Evolutionary conservation across 2,888 invertebrate genomes (phyloP).

Genomic region (Corythucha ciliata): DNA sequence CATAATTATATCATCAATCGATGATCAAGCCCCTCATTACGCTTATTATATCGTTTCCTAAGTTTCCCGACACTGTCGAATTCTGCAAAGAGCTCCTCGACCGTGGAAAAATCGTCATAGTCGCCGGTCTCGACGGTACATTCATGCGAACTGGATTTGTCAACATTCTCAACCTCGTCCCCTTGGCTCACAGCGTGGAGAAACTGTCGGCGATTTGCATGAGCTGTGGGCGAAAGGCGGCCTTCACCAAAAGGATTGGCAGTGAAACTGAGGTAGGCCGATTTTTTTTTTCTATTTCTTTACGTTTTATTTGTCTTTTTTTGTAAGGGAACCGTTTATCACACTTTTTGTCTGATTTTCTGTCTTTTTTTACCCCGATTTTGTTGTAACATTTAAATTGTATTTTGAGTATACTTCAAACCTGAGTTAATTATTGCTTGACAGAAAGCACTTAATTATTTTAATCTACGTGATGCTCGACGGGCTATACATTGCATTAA

Average conservation of each 20-base stretch:
- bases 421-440: too few species aligned
- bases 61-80: constrained; percentile 46
- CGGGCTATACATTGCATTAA: too few species aligned
- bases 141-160: constrained; percentile 44
- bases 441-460: too few species aligned
- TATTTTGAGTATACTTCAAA: too few species aligned
- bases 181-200: constrained; percentile 46
- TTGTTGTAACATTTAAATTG: too few species aligned
- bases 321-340: background rate
- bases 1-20: background rate
- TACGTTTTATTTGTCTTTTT: background rate
- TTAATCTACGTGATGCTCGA: too few species aligned
- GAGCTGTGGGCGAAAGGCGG: constrained; percentile 45
- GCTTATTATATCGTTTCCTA: constrained; percentile 13
- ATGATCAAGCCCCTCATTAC: background rate
- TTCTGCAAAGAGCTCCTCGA: constrained; percentile 48
- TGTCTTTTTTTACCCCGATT: background rate
- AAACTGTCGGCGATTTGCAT: constrained; percentile 49
- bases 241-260: constrained; percentile 46
- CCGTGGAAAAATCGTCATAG: constrained; percentile 48
- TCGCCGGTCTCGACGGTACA: constrained; percentile 51
- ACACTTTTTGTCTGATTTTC: background rate
- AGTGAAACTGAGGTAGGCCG: constrained; percentile 36
- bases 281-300: background rate
- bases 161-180: constrained; percentile 45